Evolutionary conservation across 2,113 vertebrate genomes (phyloP).

Genomic region (Thryonomys swinderianus): DNA sequence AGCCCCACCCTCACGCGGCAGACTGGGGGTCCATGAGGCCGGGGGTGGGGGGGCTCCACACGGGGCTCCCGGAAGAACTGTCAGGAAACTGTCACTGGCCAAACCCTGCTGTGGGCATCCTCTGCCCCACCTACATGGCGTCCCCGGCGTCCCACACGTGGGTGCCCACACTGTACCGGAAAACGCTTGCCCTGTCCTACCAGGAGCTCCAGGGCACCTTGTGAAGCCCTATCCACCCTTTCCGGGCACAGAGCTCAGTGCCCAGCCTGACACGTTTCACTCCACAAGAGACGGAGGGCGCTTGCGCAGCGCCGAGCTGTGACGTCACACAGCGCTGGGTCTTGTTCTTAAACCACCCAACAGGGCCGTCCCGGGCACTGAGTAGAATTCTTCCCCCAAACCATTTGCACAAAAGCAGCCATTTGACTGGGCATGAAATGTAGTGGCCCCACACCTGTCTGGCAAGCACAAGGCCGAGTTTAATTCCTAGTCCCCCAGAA

Average conservation of each 20-base stretch:
- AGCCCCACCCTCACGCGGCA: too few species aligned
- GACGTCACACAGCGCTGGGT: not conserved
- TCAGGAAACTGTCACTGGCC: not conserved
- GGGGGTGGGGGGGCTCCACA: not conserved
- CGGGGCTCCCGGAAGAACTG: not conserved
- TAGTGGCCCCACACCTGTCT: too few species aligned
- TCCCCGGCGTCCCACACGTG: fast-evolving
- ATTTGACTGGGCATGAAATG: not conserved
- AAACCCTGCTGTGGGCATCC: not conserved
- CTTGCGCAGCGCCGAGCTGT: not conserved
- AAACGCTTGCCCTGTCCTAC: fast-evolving
- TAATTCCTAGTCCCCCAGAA: too few species aligned
- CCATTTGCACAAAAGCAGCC: not conserved
- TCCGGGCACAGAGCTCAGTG: not conserved
- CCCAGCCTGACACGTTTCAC: too few species aligned
- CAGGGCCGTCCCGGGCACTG: not conserved
- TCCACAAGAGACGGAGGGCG: not conserved
- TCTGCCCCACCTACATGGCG: not conserved
- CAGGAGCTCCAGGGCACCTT: not conserved
- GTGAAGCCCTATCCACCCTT: not conserved
- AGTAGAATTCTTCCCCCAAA: not conserved
- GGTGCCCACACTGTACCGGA: not conserved
- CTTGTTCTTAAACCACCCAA: not conserved
- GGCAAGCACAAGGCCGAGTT: too few species aligned
- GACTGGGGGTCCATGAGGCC: too few species aligned